Percentiles rank a stretch among this genome's conserved stretches.
phyloP scores from a whole-genome alignment of 2,888 invertebrate genomes.

The Theretra japonica region DNA sequence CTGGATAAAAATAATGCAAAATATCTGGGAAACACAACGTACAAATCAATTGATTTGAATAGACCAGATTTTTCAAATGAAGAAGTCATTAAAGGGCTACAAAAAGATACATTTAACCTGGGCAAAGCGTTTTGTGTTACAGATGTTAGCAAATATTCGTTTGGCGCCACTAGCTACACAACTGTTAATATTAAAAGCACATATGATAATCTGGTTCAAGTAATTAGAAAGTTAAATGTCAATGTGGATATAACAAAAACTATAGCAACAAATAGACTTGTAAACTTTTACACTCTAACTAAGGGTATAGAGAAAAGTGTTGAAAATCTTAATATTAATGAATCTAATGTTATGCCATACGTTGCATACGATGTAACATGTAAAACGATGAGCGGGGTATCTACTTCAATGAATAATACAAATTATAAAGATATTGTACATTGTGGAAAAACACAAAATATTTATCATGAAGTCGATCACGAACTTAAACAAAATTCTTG shows the following conservation, averaged over 20 bases:
- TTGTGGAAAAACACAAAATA: no score
- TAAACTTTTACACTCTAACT: neutral
- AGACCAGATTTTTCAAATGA: neutral
- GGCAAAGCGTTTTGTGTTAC: neutral
- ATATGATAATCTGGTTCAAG: constrained; percentile 50
- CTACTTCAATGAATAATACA: no score
- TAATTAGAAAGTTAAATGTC: constrained; percentile 65
- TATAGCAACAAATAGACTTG: constrained; percentile 39
- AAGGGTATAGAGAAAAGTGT: neutral
- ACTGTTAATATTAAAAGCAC: constrained; percentile 51
- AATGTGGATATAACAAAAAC: constrained; percentile 68
- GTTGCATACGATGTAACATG: neutral
- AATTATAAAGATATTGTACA: neutral
- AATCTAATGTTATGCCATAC: neutral
- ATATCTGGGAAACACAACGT: no score
- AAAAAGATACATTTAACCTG: neutral
- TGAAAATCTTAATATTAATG: neutral
- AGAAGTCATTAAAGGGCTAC: neutral
- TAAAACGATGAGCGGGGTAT: neutral
- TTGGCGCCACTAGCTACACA: constrained; percentile 50
- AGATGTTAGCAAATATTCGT: constrained; percentile 53
- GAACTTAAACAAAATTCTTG: neutral
- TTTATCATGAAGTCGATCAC: neutral
- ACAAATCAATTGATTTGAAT: no score
- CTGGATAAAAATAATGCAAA: no score